phyloP scores from a whole-genome alignment of 1,140 invertebrate species.

The roundworm (Caenorhabditis elegans) region WBcel235 BX284603.4:10842001-10842500 shows the following conservation, averaged over 20 bases:
- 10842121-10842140: neutral
- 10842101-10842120: neutral
- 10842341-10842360: neutral
- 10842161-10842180: neutral
- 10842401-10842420: neutral
- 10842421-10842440: neutral
- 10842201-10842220: neutral
- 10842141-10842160: neutral
- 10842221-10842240: neutral
- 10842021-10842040: neutral
- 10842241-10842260: neutral
- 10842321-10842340: neutral
- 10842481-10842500: constrained; percentile 12
- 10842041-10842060: neutral
- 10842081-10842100: neutral
- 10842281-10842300: neutral
- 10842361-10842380: constrained; percentile 2
- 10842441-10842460: neutral
- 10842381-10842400: neutral
- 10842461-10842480: neutral
- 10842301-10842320: neutral
- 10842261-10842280: neutral
- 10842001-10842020: neutral
- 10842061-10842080: neutral
- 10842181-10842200: neutral